Evolutionary conservation across 2,888 invertebrate genomes (phyloP).

Genomic region (Frankliniella intonsa): DNA sequence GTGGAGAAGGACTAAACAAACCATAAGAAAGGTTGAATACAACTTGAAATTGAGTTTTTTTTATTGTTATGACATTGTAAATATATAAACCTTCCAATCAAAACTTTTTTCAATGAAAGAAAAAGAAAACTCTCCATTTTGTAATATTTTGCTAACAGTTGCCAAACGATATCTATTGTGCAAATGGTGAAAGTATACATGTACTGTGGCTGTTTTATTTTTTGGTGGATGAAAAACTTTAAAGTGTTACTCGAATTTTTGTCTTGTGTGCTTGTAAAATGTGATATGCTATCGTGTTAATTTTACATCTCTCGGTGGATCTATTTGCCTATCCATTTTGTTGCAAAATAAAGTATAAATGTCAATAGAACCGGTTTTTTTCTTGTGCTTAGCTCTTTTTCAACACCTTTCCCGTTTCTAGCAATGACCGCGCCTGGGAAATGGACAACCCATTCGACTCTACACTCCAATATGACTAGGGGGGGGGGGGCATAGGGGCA

Average conservation of each 20-base stretch:
- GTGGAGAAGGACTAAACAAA: not conserved
- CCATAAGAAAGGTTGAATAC: not conserved
- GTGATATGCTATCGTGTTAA: conserved; percentile 6
- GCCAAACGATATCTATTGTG: not conserved
- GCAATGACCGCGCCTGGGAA: too few relatives aligned
- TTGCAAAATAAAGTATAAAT: not conserved
- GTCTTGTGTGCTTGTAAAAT: conserved; percentile 20
- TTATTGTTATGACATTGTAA: not conserved
- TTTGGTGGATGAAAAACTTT: not conserved
- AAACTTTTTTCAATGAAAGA: not conserved
- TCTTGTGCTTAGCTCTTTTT: not conserved
- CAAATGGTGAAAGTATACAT: not conserved
- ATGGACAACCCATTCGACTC: too few relatives aligned
- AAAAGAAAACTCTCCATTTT: not conserved
- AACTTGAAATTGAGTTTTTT: not conserved
- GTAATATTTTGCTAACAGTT: not conserved
- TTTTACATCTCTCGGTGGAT: not conserved
- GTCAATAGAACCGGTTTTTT: not conserved
- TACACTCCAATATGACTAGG: too few relatives aligned
- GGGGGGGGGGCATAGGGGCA: too few relatives aligned
- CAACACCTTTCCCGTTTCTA: too few relatives aligned
- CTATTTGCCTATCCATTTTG: conserved; percentile 3
- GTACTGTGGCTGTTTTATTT: not conserved
- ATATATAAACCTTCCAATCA: not conserved
- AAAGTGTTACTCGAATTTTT: not conserved